Evolutionary conservation across 2,797 vertebrate species (phyloP).

Genomic region (Eremophila alpestris): DNA sequence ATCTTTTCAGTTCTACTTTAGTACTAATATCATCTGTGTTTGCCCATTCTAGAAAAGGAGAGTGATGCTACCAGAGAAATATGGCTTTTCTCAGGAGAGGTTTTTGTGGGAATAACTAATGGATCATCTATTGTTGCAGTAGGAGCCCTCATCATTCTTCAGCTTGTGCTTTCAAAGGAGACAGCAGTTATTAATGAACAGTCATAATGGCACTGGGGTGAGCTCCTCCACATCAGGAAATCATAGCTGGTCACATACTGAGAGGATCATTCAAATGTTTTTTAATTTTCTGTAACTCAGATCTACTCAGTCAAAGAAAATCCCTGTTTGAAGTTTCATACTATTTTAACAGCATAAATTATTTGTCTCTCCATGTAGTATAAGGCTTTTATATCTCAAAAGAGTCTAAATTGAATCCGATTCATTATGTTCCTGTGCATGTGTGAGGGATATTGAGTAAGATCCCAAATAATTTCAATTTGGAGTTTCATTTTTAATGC

Average conservation of each 20-base stretch:
- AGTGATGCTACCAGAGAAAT: not conserved
- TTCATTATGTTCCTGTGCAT: not conserved
- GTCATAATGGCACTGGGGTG: not conserved
- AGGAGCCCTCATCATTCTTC: not conserved
- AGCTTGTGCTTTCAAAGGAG: not conserved
- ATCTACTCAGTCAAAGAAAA: not conserved
- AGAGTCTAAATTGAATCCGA: not conserved
- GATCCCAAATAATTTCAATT: not conserved
- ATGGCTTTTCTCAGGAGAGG: not conserved
- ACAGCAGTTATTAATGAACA: not conserved
- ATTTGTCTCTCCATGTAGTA: not conserved
- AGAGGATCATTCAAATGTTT: not conserved
- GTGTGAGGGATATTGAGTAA: not conserved
- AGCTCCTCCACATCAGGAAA: not conserved
- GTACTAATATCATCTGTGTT: not conserved
- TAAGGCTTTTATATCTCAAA: not conserved
- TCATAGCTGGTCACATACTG: not conserved
- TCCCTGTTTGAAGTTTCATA: not conserved
- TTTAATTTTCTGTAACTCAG: not conserved
- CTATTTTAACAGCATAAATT: not conserved
- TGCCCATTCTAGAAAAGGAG: not conserved
- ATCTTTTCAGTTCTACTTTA: not conserved
- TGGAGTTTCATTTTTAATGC: not conserved
- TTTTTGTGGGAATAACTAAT: not conserved
- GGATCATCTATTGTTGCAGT: not conserved